Evolutionary conservation across 2,888 invertebrate genomes (phyloP), one percentile per base, ranked within the genome.

Genomic region (Falcaria lacertinaria): DNA sequence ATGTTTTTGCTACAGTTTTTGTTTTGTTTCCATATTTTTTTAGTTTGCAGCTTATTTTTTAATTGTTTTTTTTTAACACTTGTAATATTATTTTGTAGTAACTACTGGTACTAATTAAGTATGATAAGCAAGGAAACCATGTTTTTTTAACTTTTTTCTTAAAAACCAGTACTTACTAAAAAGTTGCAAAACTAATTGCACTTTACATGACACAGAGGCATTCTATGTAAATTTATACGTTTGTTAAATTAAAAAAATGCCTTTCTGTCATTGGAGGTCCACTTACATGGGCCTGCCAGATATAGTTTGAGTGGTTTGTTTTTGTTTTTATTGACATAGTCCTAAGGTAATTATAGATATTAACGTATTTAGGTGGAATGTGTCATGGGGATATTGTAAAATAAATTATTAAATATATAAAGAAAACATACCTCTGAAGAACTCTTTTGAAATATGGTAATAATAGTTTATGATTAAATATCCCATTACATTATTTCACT

Each of bases 31-130:
- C 39, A 54, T 48, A 50, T 48, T 58, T 50, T 50, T 82, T 86
- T 69, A 74, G 70, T 81, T 81, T 75, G 85, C 84, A 81, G 87
- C 87, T 87, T 87, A 83, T 86, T 86, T 86, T 82, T 81, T 80
- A 61, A 55, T 54, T 56, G 45, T 62, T 63, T 64, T 48, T 60
- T 61, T 64, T 69, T 66, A 80, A 79, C 78, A 79, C 75, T 65
- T 67, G 19, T 19, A n/a, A n/a, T n/a, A n/a, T n/a, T 19, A 2
- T 5, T 28, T 28, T 28, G 57, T 68, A 57, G 66, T 67, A 60
- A 67, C 65, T 74, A 69, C 72, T 68, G 66, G 47, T 51, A 35
- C 33, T 35, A 0, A 34, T 16, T 2, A 4, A 19, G 19, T 19
- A 5, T 19, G 19, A 5, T 11, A 1, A 28, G 8, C 11, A 7